These are phyloP conservation scores for Parascotia fuliginaria DNA, from an alignment of 2,888 invertebrate genomes.

Conservation along the genomic window DNA sequence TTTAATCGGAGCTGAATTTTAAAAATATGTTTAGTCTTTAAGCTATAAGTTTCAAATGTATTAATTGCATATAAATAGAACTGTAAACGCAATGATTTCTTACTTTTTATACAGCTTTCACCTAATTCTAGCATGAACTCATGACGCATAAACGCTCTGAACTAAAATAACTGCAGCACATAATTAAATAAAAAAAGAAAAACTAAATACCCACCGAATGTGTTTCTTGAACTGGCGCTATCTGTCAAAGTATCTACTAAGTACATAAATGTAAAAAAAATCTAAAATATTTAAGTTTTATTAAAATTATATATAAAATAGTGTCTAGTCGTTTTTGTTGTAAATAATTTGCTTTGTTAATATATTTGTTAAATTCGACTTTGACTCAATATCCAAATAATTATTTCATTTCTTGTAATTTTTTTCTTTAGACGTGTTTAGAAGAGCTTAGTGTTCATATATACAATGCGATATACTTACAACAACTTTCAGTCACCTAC, in stretches of 20 bases:
- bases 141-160: too few relatives aligned
- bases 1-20: too few relatives aligned
- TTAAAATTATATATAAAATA: conserved; percentile 33
- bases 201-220: conserved; percentile 40
- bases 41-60: too few relatives aligned
- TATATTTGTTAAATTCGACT: conserved; percentile 9
- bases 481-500: too few relatives aligned
- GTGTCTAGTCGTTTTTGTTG: conserved; percentile 46
- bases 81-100: too few relatives aligned
- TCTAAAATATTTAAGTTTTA: conserved; percentile 2
- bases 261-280: not conserved
- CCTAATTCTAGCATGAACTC: too few relatives aligned
- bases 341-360: conserved; percentile 27
- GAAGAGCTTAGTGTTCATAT: not conserved
- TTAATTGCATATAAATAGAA: too few relatives aligned
- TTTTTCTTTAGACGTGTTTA: conserved; percentile 35
- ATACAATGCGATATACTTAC: too few relatives aligned
- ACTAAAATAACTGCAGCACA: not conserved
- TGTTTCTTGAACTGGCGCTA: conserved; percentile 11
- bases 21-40: too few relatives aligned
- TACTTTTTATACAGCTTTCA: too few relatives aligned
- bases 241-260: conserved; percentile 2
- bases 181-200: not conserved
- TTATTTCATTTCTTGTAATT: conserved; percentile 11
- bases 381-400: conserved; percentile 16